Evolutionary conservation across 2,888 invertebrate species (phyloP).

Genomic region (Cerastis leucographa): DNA sequence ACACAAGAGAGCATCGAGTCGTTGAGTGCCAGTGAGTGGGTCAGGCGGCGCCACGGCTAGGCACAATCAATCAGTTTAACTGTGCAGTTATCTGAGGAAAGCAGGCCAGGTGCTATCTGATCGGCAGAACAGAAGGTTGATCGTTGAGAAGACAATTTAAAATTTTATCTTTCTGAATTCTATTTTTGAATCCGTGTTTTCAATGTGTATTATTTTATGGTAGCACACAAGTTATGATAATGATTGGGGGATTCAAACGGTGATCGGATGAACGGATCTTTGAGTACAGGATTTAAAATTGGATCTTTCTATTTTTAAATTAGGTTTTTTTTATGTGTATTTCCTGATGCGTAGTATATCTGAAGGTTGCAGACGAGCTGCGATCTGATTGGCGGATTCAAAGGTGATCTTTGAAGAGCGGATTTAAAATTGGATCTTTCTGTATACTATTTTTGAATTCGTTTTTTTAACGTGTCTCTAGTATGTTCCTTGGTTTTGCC

Average conservation of each 20-base stretch:
- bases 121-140: neutral
- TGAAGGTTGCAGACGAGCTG: neutral
- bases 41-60: neutral
- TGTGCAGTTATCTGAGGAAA: constrained; percentile 25
- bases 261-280: too few relatives aligned
- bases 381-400: constrained; percentile 1
- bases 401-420: neutral
- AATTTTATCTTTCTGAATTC: neutral
- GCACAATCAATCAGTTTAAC: constrained; percentile 45
- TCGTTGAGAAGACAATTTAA: neutral
- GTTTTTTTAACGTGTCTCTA: neutral
- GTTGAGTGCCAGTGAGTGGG: constrained; percentile 33
- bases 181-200: neutral
- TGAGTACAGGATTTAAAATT: neutral
- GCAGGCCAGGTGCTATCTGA: constrained; percentile 3
- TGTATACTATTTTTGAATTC: neutral
- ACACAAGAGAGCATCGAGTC: constrained; percentile 44
- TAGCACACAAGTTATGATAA: neutral
- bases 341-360: neutral
- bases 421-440: constrained; percentile 7
- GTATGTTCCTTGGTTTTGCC: neutral
- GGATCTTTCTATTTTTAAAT: neutral
- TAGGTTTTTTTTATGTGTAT: neutral
- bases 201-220: neutral
- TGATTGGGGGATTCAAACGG: constrained; percentile 2